Base-by-base conservation (phyloP, 2,888 invertebrate genomes). In the Synergus gifuensis region DNA sequence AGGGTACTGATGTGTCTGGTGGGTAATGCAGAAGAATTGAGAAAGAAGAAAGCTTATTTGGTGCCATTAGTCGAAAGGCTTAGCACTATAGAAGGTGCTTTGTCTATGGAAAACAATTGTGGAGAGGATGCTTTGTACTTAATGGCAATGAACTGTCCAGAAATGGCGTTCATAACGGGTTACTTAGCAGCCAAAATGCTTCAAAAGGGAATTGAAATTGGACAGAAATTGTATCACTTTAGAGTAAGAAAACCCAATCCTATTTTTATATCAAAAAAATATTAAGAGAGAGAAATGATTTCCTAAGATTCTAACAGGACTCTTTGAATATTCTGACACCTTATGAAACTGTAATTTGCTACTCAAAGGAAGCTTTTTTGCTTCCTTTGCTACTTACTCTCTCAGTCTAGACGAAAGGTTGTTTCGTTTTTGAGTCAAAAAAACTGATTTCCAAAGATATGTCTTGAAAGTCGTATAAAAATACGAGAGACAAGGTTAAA, bases 1-100 rank as follows among this genome's bases (percentile, higher is more conserved):
- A 91, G 91, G 42, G 79, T 82, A 79, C 79, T 91, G 36, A 91
- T 91, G 90, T 86, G 88, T n/a, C 80, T 91, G 44, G 88, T 88
- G 49, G 87, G 87, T 4, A 88, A 90, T 79, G 85, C 89, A 4
- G 79, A 82, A 0, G 88, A 90, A 73, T 79, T 91, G 11, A 62
- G 67, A 4, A 84, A 83, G 36, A 89, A 89, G 28, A 86, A 85
- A 40, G 89, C 90, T 0, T 89, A 87, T 46, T 76, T 91, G 76
- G 86, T 80, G 4, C 89, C 91, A 0, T 82, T 91, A 14, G 90
- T 91, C 3, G 90, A 90, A 67, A 86, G 90, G 42, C 79, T 91
- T 28, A 84, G 87, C 18, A 86, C 79, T 4, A 11, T 85, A 0
- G 77, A 78, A 22, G 87, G 86, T 7, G 88, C 88, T 18, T 78